Percentiles rank a stretch among this genome's conserved stretches.
phyloP scores from a whole-genome alignment of 2,797 vertebrate species.

The Champsocephalus esox region DNA sequence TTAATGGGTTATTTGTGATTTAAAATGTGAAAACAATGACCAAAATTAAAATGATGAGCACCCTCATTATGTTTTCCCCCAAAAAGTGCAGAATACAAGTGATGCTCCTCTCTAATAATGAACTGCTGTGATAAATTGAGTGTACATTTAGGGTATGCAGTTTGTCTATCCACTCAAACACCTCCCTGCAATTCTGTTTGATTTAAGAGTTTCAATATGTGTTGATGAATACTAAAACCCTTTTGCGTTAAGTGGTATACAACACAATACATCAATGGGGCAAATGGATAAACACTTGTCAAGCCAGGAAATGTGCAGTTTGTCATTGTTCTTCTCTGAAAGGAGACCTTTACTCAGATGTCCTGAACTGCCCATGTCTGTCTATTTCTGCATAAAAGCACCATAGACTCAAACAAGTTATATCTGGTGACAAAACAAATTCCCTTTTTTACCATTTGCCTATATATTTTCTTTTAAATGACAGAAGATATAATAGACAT shows the following conservation, averaged over 20 bases:
- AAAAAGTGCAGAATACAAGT: constrained; percentile 16
- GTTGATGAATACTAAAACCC: constrained; percentile 2
- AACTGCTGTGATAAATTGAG: neutral
- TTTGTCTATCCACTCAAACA: neutral
- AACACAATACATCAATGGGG: neutral
- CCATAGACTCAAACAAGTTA: neutral
- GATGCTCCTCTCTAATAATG: constrained; percentile 16
- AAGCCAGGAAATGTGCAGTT: too few relatives aligned
- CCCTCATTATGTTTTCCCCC: constrained; percentile 19
- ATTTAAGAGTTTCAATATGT: constrained; percentile 6
- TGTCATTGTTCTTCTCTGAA: too few relatives aligned
- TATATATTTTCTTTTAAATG: neutral
- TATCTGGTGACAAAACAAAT: neutral
- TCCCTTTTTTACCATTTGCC: neutral
- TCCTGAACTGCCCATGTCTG: neutral
- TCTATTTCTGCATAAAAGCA: neutral
- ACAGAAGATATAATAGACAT: neutral
- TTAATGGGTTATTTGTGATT: constrained; percentile 7
- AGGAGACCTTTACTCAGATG: neutral
- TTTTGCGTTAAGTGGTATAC: neutral
- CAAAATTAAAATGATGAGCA: constrained; percentile 8
- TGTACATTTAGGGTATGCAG: neutral
- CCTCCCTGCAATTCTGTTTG: neutral
- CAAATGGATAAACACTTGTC: neutral
- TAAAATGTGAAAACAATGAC: constrained; percentile 45